Evolutionary conservation across 1,140 invertebrate genomes (phyloP).

Genomic region (Ceratina australensis): DNA sequence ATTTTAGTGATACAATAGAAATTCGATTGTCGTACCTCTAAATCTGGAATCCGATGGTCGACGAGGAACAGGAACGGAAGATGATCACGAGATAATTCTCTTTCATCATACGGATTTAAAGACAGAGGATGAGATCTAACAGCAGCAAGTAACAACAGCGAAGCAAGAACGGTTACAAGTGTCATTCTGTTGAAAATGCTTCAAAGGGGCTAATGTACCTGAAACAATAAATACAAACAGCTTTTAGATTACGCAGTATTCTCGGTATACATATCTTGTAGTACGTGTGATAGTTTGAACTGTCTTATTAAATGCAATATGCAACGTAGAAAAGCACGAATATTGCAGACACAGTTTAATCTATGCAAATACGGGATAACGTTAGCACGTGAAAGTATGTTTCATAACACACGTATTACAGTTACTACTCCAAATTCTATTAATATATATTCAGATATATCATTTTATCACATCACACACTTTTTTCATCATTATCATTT

Average conservation of each 20-base stretch:
- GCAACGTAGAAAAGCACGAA: too few relatives aligned
- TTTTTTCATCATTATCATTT: too few relatives aligned
- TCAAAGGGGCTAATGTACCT: constrained; percentile 36
- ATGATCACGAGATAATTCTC: constrained; percentile 51
- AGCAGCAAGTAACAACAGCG: constrained; percentile 57
- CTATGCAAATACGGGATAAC: too few relatives aligned
- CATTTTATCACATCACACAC: too few relatives aligned
- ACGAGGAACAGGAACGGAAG: constrained; percentile 56
- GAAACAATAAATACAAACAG: constrained; percentile 32
- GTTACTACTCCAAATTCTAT: too few relatives aligned
- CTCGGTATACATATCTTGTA: not conserved
- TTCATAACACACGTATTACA: too few relatives aligned
- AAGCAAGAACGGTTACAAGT: constrained; percentile 55
- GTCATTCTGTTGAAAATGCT: constrained; percentile 50
- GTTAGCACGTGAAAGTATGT: too few relatives aligned
- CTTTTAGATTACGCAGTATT: not conserved
- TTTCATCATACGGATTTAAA: constrained; percentile 45
- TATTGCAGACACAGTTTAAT: too few relatives aligned
- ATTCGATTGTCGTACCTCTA: constrained; percentile 64
- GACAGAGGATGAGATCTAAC: constrained; percentile 48
- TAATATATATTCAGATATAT: too few relatives aligned
- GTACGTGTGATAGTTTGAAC: not conserved
- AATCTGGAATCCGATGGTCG: constrained; percentile 52
- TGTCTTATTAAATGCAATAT: not conserved
- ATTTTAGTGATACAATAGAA: not conserved